Conservation (phyloP, 2,888 invertebrate species). For the Steinernema scapterisci region DNA sequence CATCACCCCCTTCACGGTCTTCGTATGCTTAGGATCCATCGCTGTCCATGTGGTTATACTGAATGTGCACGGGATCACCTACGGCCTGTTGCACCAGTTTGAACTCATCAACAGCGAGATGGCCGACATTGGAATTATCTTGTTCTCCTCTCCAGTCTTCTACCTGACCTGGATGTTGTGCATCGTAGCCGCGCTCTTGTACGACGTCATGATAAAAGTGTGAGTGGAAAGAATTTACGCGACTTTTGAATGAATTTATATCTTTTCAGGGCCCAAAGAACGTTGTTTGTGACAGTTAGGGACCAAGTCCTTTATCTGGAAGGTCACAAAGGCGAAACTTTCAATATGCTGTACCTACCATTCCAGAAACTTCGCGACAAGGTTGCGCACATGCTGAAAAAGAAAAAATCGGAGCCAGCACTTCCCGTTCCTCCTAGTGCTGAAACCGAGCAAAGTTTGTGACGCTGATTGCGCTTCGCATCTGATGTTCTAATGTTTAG, state of each 20-base stretch:
- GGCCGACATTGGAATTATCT: not conserved
- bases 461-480: too few relatives aligned
- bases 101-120: not conserved
- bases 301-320: slow-evolving; percentile 4
- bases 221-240: too few relatives aligned
- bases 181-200: not conserved
- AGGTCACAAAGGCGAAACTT: not conserved
- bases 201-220: slow-evolving; percentile 9
- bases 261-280: not conserved
- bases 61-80: not conserved
- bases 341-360: not conserved
- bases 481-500: slow-evolving; percentile 36
- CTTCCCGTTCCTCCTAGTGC: too few relatives aligned
- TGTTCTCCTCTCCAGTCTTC: not conserved
- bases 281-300: not conserved
- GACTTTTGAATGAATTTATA: too few relatives aligned
- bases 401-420: too few relatives aligned
- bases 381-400: slow-evolving; percentile 68
- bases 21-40: not conserved
- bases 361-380: not conserved
- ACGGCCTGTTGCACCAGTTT: not conserved
- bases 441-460: too few relatives aligned
- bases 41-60: not conserved
- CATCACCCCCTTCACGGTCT: slow-evolving; percentile 78
- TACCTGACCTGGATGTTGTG: not conserved